Conservation (phyloP, 2,888 invertebrate genomes). For the Mayetiola destructor region DNA sequence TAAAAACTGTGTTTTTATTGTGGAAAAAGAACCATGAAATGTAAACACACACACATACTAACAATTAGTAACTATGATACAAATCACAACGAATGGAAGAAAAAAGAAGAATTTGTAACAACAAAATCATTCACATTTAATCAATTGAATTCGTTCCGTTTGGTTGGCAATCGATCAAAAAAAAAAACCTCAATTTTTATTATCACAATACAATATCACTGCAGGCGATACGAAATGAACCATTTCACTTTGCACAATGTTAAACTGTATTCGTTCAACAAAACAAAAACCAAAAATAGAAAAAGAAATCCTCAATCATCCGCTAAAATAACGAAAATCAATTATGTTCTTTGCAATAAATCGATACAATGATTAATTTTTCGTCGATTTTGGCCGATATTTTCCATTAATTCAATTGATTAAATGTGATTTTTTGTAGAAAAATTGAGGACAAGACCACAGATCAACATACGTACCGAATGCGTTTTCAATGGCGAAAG, state of each 20-base stretch:
- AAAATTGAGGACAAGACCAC: slow-evolving; percentile 17
- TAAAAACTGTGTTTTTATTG: too few relatives aligned
- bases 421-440: slow-evolving; percentile 5
- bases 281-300: too few relatives aligned
- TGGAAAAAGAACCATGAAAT: neutral
- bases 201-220: neutral
- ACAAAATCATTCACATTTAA: neutral
- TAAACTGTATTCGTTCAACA: too few relatives aligned
- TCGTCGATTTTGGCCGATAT: neutral
- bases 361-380: neutral
- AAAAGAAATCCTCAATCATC: slow-evolving; percentile 13
- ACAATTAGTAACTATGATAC: neutral
- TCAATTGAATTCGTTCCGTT: neutral
- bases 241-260: too few relatives aligned
- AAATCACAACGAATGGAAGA: neutral
- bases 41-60: neutral
- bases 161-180: neutral
- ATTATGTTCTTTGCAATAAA: neutral
- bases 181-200: neutral
- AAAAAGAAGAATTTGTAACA: neutral
- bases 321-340: neutral
- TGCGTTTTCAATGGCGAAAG: slow-evolving; percentile 35
- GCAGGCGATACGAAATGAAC: too few relatives aligned
- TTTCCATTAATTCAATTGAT: neutral
- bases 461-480: slow-evolving; percentile 33